Base-by-base conservation (phyloP, 1,140 invertebrate species). In the Brachionus paranguensis region DNA sequence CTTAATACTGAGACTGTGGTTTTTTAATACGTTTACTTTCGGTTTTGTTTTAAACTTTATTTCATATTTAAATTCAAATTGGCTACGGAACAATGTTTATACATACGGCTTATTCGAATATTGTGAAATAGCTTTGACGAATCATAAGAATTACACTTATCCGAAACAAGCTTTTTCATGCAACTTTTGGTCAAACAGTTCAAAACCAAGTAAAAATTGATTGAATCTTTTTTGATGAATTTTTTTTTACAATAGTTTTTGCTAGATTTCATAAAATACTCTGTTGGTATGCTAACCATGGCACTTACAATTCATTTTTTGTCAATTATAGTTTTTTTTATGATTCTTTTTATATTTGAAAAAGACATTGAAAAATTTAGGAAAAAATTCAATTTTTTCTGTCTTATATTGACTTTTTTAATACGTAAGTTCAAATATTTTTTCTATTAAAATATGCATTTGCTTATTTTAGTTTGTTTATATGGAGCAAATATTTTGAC, bases 1-100 rank as follows among this genome's bases (percentile, higher is more conserved):
- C 20, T 11, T 81, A 20, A 64, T 81, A 27, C 33, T 81, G 37
- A 81, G 60, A 37, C 43, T 81, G 33, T 68, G 53, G 64, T 68
- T 81, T 27, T 64, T 81, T 27, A 81, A 81, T 45, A 64, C 78
- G 1, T 81, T 37, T 68, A 45, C 37, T 4, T 68, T 81, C 64
- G 53, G 53, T 60, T 81, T 81, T 64, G 53, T 81, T 47, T 60
- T 81, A 45, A 81, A 60, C 12, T 81, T 81, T 24, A 81, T 81
- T 20, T 37, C 78, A 43, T 81, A 81, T 68, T 64, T 68, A 37
- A 81, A 81, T 27, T 47, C 78, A 81, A 64, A 60, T 41, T 81
- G 78, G 78, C 3, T 81, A 8, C n/a, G 43, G 11, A 68, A 37
- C 37, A 45, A 81, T 20, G 33, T 11, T 14, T 41, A 68, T 47